Evolutionary conservation across 2,797 vertebrate species (phyloP), one percentile per base, ranked within the genome.

Genomic region (Acanthopagrus latus): DNA sequence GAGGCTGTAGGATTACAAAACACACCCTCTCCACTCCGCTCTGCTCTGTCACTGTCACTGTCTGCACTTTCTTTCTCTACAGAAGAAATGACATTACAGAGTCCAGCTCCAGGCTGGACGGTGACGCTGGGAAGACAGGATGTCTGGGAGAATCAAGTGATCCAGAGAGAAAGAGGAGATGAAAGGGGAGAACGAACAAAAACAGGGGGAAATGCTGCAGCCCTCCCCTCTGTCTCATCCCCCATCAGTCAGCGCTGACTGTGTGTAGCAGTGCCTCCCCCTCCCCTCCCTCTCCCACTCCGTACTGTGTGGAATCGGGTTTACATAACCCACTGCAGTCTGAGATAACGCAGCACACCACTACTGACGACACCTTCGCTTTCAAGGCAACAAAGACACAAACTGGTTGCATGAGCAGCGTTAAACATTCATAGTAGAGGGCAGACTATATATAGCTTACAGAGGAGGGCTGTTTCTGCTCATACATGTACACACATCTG

Each of bases 281-380:
- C 71, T 33, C 12, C 18, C 68, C 62, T 62, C 73, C 55, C 55
- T 6, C 69, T 52, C 74, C 77, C 74, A 46, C 75, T 72, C 72
- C 71, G 80, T 38, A 54, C 88, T 78, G 78, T 82, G 78, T 87
- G 74, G 73, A 86, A 76, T 21, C 72, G 88, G 82, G 76, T 90
- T 93, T 94, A 93, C 88, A 92, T 94, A 93, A 94, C 83, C 78
- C 79, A 91, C 92, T 93, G 92, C 92, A 93, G 93, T 91, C 90
- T 90, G 90, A 88, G 83, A 86, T 75, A 90, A 83, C 57, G 89
- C 90, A 90, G 89, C 90, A 78, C 81, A 85, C 69, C 82, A 4
- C 43, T 0, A 55, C 78, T 23, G 75, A 78, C 38, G 20, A 38
- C 68, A 81, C 66, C 59, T 80, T 71, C 62, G 25, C 76, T 76